Base-by-base conservation (phyloP, 2,797 vertebrate species). In the Rallus crepitans region DNA sequence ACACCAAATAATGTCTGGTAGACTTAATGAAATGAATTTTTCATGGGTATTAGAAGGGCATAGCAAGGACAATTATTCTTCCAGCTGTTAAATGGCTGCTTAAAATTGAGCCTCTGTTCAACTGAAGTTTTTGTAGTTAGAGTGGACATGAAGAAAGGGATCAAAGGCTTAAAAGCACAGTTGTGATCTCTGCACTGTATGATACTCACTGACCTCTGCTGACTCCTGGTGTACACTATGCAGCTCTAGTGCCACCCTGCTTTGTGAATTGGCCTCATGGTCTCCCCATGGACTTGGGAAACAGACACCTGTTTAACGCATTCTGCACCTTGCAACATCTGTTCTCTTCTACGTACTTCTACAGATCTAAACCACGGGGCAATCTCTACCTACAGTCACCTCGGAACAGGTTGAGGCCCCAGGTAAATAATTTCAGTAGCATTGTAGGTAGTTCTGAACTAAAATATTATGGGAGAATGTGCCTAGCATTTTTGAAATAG, bases 21-120 rank as follows among this genome's bases (percentile, higher is more conserved):
- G 42, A 47, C 39, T 73, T 94, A 78, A 92, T 71, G 30, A 94
- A 91, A 92, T 68, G 27, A 89, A 85, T 83, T 86, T 65, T 89
- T 87, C 61, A 40, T 31, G 53, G 37, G 4, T 69, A 81, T 69
- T 93, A 76, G 66, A 83, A 92, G 64, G 53, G 59, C 55, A 72
- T 18, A 75, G 24, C 15, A 90, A 92, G 47, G 52, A 52, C 56
- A 27, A 63, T 79, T 83, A 30, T 60, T 91, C 47, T 81, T 75
- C 45, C 78, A 61, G n/a, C 18, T 91, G 42, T 86, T 87, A 78
- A 75, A 87, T 31, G n/a, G 35, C 45, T 83, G 39, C 61, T 72
- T 82, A 93, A 91, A 91, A 71, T 2, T 2, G 5, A 81, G 19
- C n/a, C 24, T 89, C 61, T 75, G 33, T 33, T 93, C 72, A 80